Evolutionary conservation across 2,888 invertebrate species (phyloP).

Genomic region (Trissolcus japonicus): DNA sequence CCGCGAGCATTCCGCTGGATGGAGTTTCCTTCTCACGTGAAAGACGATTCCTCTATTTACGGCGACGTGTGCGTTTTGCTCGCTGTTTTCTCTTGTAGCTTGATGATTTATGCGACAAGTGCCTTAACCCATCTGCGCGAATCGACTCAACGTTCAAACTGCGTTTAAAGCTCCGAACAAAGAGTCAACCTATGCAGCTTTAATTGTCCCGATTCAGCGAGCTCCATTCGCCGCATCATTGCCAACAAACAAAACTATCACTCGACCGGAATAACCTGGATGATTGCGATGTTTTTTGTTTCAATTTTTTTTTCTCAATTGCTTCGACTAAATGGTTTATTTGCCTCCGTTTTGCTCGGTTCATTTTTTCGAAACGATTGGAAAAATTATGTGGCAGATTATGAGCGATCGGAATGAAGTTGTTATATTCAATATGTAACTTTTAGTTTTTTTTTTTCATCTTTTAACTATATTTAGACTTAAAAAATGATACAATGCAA

Average conservation of each 20-base stretch:
- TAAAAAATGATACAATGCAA: too few relatives aligned
- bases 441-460: too few relatives aligned
- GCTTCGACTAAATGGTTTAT: slow-evolving; percentile 21
- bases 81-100: slow-evolving; percentile 29
- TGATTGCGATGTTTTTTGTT: slow-evolving; percentile 6
- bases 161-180: slow-evolving; percentile 22
- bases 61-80: slow-evolving; percentile 36
- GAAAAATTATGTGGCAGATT: background rate
- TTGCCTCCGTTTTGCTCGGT: slow-evolving; percentile 12
- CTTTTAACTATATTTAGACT: too few relatives aligned
- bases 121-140: slow-evolving; percentile 28
- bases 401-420: too few relatives aligned
- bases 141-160: slow-evolving; percentile 30
- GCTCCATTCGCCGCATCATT: slow-evolving; percentile 1
- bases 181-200: slow-evolving; percentile 2
- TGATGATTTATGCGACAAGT: slow-evolving; percentile 53
- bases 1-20: slow-evolving; percentile 60
- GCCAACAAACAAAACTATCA: slow-evolving; percentile 15
- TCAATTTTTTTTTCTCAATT: background rate
- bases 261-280: slow-evolving; percentile 10
- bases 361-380: background rate
- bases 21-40: slow-evolving; percentile 44
- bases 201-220: background rate
- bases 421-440: too few relatives aligned
- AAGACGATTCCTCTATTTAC: slow-evolving; percentile 45